These are phyloP conservation scores for Drosophila mauritiana DNA, from an alignment of 1,140 invertebrate species.

Conservation along the genomic window DNA sequence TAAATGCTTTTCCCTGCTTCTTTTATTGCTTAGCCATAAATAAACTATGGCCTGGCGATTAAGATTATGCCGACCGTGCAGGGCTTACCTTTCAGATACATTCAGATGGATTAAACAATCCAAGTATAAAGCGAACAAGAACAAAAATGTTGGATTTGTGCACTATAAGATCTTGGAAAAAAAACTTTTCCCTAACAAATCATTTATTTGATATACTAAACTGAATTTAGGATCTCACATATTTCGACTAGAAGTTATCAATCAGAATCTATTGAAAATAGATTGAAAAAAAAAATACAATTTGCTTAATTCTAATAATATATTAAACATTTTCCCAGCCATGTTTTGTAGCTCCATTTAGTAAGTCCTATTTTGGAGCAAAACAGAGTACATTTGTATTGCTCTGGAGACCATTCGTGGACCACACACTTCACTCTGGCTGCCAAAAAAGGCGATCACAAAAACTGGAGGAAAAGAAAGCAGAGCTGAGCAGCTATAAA, in stretches of 20 bases:
- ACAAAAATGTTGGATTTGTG: constrained; percentile 14
- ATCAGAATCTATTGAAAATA: too few relatives aligned
- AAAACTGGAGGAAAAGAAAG: constrained; percentile 30
- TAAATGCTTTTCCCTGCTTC: constrained; percentile 47
- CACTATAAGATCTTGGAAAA: not conserved
- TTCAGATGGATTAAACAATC: constrained; percentile 3
- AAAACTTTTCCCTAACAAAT: too few relatives aligned
- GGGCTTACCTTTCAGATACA: constrained; percentile 5
- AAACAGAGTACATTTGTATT: constrained; percentile 28
- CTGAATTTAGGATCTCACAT: too few relatives aligned
- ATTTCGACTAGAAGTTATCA: too few relatives aligned
- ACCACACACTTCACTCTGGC: constrained; percentile 30
- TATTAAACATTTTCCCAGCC: not conserved
- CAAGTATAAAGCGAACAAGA: constrained; percentile 4
- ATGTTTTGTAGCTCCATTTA: not conserved
- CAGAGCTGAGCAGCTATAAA: constrained; percentile 60
- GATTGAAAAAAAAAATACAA: too few relatives aligned
- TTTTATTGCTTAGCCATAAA: constrained; percentile 52
- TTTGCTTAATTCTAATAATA: not conserved
- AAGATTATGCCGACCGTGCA: constrained; percentile 9
- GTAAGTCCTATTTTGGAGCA: not conserved
- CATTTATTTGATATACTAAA: too few relatives aligned
- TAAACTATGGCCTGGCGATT: constrained; percentile 19
- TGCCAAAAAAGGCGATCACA: constrained; percentile 22
- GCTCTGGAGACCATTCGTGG: constrained; percentile 8